phyloP scores from a whole-genome alignment of 2,113 vertebrate species.

The Chrysochloris asiatica region DNA sequence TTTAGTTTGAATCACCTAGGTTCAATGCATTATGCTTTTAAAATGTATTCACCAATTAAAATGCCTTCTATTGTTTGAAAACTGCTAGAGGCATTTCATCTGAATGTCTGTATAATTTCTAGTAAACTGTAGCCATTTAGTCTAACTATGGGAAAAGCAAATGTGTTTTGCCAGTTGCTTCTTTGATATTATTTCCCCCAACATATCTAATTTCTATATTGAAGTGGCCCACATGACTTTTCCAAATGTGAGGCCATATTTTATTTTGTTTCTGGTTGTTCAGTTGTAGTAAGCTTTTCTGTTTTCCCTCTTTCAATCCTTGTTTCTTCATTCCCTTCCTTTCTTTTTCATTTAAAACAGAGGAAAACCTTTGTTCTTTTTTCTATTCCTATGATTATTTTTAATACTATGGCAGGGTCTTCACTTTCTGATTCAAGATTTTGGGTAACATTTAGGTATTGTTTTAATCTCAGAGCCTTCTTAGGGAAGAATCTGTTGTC shows the following conservation, averaged over 20 bases:
- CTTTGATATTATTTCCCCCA: neutral
- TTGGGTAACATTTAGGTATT: neutral
- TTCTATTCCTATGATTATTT: neutral
- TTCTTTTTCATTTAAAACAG: neutral
- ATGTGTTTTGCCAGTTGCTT: neutral
- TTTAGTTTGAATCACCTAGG: neutral
- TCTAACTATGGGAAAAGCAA: neutral
- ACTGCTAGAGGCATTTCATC: constrained; percentile 5
- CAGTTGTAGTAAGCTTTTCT: neutral
- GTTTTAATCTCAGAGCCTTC: neutral
- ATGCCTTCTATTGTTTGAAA: neutral
- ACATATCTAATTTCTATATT: neutral
- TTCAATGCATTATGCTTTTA: neutral
- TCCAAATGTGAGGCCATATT: neutral
- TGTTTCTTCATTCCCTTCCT: neutral
- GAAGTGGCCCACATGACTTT: neutral
- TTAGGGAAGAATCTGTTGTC: neutral
- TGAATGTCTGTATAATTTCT: neutral
- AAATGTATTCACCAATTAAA: constrained; percentile 42
- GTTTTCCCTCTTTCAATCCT: too few species aligned
- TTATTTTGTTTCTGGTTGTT: neutral
- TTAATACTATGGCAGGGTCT: neutral
- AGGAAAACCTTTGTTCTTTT: neutral
- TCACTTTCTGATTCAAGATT: neutral
- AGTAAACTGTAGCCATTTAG: neutral